These are phyloP conservation scores for Platycheirus albimanus DNA, from an alignment of 2,888 invertebrate genomes.

Conservation along the genomic window DNA sequence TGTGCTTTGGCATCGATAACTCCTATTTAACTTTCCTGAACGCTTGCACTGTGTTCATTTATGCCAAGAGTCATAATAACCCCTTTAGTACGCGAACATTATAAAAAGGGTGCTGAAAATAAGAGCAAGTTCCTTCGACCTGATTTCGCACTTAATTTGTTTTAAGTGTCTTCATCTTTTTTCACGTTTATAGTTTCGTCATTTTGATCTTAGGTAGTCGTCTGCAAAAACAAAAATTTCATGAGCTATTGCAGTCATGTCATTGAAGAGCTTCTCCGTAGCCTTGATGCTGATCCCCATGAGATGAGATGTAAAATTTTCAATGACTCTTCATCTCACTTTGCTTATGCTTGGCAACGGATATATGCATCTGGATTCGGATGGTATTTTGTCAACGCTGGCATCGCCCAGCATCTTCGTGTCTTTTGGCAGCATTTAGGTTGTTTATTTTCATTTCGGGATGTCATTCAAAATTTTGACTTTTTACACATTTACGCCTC, in stretches of 20 bases:
- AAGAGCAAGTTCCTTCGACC: too few relatives aligned
- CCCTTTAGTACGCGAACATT: too few relatives aligned
- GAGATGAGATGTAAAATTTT: slow-evolving; percentile 50
- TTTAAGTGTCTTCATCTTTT: not conserved
- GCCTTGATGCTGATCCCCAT: slow-evolving; percentile 63
- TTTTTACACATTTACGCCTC: slow-evolving; percentile 4
- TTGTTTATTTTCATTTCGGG: slow-evolving; percentile 34
- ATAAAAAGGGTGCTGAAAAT: too few relatives aligned
- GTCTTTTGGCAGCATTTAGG: slow-evolving; percentile 8
- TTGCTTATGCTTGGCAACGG: slow-evolving; percentile 25
- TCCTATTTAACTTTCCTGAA: too few relatives aligned
- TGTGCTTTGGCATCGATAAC: too few relatives aligned
- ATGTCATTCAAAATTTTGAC: slow-evolving; percentile 53
- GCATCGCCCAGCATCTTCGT: slow-evolving; percentile 50
- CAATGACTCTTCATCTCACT: slow-evolving; percentile 25
- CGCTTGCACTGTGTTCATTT: too few relatives aligned
- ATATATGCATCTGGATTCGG: slow-evolving; percentile 61
- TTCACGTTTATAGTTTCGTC: slow-evolving; percentile 20
- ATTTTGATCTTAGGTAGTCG: slow-evolving; percentile 53
- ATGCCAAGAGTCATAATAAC: too few relatives aligned
- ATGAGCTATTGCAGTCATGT: slow-evolving; percentile 38
- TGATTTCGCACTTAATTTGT: too few relatives aligned
- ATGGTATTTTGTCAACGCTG: slow-evolving; percentile 66
- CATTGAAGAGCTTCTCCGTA: slow-evolving; percentile 22
- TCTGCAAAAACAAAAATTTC: slow-evolving; percentile 45